Percentiles rank a stretch among this genome's conserved stretches.
These are phyloP conservation scores for Hydrotaea diabolus DNA, from an alignment of 2,888 invertebrate species.

Conservation along the genomic window DNA sequence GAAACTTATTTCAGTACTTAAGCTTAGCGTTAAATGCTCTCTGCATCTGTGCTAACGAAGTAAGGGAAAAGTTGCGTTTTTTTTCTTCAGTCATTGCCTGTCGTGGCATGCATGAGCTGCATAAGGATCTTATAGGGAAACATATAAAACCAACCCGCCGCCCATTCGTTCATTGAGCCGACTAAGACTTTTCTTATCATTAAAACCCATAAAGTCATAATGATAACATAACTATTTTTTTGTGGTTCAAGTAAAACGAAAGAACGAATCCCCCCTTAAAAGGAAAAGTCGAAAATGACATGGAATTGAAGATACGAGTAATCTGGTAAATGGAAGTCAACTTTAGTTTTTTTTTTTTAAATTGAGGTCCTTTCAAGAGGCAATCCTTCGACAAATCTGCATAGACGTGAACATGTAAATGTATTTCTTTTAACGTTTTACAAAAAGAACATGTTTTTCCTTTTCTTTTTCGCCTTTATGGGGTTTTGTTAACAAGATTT, in stretches of 20 bases:
- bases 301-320: conserved; percentile 20
- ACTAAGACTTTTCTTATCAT: conserved; percentile 18
- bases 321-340: conserved; percentile 12
- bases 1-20: conserved; percentile 17
- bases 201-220: conserved; percentile 39
- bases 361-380: background rate
- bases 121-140: too few relatives aligned
- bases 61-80: background rate
- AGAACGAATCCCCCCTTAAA: too few relatives aligned
- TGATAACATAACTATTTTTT: conserved; percentile 46
- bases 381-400: background rate
- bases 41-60: conserved; percentile 4
- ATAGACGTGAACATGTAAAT: background rate
- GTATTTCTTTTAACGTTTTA: background rate
- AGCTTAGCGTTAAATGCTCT: conserved; percentile 26
- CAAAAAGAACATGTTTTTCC: background rate
- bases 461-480: background rate
- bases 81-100: too few relatives aligned
- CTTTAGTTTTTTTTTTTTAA: conserved; percentile 1
- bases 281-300: background rate
- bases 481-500: conserved; percentile 47
- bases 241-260: background rate
- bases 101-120: too few relatives aligned
- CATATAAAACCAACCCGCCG: background rate
- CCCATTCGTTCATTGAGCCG: background rate